These are phyloP conservation scores for Etia nguti DNA, from an alignment of 2,113 vertebrate species.

Conservation along the genomic window DNA sequence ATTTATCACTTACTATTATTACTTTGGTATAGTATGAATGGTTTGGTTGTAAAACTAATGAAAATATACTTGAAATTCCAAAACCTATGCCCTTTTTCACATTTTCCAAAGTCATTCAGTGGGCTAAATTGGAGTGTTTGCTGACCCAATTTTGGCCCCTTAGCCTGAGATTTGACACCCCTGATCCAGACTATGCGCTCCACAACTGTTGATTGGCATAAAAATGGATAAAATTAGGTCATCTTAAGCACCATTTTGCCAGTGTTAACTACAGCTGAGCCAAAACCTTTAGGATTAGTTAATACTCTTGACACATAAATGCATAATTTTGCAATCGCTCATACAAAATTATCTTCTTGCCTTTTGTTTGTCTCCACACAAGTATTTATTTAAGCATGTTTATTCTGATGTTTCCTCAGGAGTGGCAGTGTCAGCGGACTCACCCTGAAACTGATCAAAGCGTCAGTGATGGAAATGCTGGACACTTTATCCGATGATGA, in stretches of 20 bases:
- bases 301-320: background rate
- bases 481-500: slow-evolving; percentile 91
- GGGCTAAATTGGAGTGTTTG: background rate
- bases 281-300: background rate
- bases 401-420: slow-evolving; percentile 62
- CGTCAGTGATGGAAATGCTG: slow-evolving; percentile 94
- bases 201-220: background rate
- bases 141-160: background rate
- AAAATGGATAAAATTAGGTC: background rate
- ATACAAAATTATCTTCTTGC: background rate
- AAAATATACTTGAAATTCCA: background rate
- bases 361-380: background rate
- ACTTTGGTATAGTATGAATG: background rate
- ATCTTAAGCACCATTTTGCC: background rate
- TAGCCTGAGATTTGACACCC: background rate
- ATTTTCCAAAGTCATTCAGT: background rate
- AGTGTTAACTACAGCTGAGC: background rate
- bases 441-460: slow-evolving; percentile 97
- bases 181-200: background rate
- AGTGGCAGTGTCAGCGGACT: slow-evolving; percentile 97
- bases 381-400: background rate
- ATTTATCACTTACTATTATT: background rate
- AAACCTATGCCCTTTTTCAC: background rate
- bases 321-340: background rate
- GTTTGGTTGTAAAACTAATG: background rate